Conservation (phyloP, 2,888 invertebrate species). For the Euplagia quadripunctaria region DNA sequence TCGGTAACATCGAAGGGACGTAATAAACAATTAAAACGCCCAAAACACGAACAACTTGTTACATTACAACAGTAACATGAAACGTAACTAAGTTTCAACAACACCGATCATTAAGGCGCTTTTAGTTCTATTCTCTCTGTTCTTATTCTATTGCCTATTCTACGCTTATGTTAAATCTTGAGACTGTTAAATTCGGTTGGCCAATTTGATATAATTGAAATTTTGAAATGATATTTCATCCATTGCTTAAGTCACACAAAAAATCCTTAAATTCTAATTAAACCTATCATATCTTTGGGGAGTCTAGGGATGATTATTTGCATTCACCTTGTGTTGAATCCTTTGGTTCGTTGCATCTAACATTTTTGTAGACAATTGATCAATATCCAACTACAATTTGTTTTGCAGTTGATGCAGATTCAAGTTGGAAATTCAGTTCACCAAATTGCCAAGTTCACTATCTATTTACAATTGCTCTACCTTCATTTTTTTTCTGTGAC, state of each 20-base stretch:
- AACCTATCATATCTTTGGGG: conserved; percentile 73
- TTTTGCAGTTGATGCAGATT: conserved; percentile 16
- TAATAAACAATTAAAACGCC: conserved; percentile 47
- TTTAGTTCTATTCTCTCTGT: conserved; percentile 46
- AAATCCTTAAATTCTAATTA: conserved; percentile 54
- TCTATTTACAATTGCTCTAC: conserved; percentile 9
- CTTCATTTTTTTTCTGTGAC: conserved; percentile 8
- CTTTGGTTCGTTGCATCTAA: conserved; percentile 41
- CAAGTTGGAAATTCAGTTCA: conserved; percentile 18
- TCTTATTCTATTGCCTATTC: conserved; percentile 34
- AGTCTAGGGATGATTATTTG: conserved; percentile 57
- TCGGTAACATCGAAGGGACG: conserved; percentile 35
- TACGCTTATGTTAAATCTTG: conserved; percentile 35
- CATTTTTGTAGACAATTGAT: conserved; percentile 25
- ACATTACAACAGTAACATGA: conserved; percentile 59
- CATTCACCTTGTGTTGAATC: conserved; percentile 57
- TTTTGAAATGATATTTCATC: conserved; percentile 21
- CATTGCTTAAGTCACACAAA: conserved; percentile 48
- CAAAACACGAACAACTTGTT: conserved; percentile 51
- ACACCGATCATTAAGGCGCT: conserved; percentile 85
- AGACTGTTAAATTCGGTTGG: conserved; percentile 22
- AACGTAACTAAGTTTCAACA: conserved; percentile 70
- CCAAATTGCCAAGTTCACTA: conserved; percentile 1
- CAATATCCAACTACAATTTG: neutral
- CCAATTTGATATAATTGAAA: conserved; percentile 21